These are phyloP conservation scores for Sardinella longiceps DNA, from an alignment of 2,797 vertebrate genomes.

Conservation along the genomic window DNA sequence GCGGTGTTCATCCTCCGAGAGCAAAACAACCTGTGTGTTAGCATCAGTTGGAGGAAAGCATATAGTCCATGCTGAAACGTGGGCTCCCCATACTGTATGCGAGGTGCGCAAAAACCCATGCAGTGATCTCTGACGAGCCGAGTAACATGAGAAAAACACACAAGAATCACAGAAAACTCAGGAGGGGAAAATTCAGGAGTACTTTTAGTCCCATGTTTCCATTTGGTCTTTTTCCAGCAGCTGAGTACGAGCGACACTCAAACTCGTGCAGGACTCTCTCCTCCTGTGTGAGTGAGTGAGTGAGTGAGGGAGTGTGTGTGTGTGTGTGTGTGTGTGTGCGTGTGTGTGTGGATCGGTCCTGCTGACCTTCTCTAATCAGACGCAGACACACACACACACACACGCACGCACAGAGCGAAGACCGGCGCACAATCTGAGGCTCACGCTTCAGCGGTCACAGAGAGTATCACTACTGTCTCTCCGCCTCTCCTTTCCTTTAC, in stretches of 20 bases:
- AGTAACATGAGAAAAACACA: background rate
- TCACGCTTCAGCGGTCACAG: constrained; percentile 52
- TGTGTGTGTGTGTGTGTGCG: constrained; percentile 4
- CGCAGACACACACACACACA: constrained; percentile 7
- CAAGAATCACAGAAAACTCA: background rate
- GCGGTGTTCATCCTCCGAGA: background rate
- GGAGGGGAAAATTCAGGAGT: background rate
- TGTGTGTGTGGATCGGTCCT: background rate
- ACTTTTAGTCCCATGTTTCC: background rate
- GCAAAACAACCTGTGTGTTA: constrained; percentile 45
- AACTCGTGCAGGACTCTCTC: background rate
- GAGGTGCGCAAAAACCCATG: background rate
- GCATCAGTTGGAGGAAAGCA: constrained; percentile 50
- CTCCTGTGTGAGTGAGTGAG: background rate
- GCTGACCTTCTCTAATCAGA: constrained; percentile 25
- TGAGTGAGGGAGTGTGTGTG: background rate
- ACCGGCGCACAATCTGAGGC: constrained; percentile 45
- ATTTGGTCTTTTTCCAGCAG: background rate
- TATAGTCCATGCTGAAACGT: constrained; percentile 39
- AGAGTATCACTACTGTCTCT: constrained; percentile 50
- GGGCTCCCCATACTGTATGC: background rate
- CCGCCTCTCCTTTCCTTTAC: background rate
- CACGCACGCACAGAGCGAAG: constrained; percentile 23
- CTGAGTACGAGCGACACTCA: background rate
- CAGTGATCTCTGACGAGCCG: background rate